Base-by-base conservation (phyloP, 2,797 vertebrate genomes). In the Sitta carolinensis region DNA sequence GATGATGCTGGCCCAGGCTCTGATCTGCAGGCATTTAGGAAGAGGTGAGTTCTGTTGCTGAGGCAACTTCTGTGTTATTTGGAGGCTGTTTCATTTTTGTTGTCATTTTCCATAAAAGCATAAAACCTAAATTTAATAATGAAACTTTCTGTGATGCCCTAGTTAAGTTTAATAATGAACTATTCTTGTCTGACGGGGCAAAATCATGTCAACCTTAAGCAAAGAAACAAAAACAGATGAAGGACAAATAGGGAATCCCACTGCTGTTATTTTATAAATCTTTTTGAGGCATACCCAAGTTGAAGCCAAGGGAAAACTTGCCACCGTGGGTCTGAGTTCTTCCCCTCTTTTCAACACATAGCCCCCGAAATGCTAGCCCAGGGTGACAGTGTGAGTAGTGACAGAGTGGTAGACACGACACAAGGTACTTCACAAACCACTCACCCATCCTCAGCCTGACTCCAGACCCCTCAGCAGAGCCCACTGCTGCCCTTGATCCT, bases 1-100 rank as follows among this genome's bases (percentile, higher is more conserved):
- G 97, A 99, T 99, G 98, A 98, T 99, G 97, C 96, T 99, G 82
- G 98, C 98, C 34, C 98, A 99, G 85, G 98, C 98, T 22, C 97
- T 99, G 80, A 97, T 98, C 90, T 98, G 98, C 96, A 98, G 97
- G 55, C 98, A 98, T 57, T 97, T 99, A 74, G 98, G 98, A 93
- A 98, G 98, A 94, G 98, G 98, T 98, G 86, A 97, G 98, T 48
- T 8, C 48, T 86, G 78, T 45, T 87, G 13, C 66, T 45, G 50
- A 79, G 38, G 13, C 34, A 80, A 54, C 17, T 59, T 92, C 3
- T 58, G 40, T 43, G 22, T 14, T 86, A 26, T 40, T 74, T 88
- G 73, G 34, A 40, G 57, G 14, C 50, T 16, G 2, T 68, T 94
- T 76, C 15, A 12, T 47, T 55, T 51, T 40, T 75, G n/a, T 48